phyloP scores from a whole-genome alignment of 2,888 invertebrate genomes.

The Biston stratarius region DNA sequence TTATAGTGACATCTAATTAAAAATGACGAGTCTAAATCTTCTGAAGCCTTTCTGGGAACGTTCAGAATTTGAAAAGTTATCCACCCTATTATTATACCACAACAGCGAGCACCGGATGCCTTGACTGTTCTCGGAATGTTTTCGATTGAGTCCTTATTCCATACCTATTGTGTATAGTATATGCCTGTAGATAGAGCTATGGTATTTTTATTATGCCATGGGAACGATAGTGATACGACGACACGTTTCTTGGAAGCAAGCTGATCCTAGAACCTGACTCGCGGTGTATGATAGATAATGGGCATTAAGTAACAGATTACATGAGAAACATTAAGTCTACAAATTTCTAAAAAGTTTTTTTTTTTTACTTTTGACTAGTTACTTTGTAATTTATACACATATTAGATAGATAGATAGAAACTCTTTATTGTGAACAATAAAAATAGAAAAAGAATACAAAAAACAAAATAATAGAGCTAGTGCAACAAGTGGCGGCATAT shows the following conservation, averaged over 20 bases:
- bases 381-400: too few relatives aligned
- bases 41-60: background rate
- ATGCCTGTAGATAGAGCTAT: conserved; percentile 3
- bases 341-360: conserved; percentile 1
- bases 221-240: conserved; percentile 2
- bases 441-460: too few relatives aligned
- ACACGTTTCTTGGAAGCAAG: conserved; percentile 1
- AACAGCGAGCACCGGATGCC: conserved; percentile 3
- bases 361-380: too few relatives aligned
- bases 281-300: background rate
- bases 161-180: background rate
- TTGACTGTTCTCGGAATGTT: conserved; percentile 4
- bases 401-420: too few relatives aligned
- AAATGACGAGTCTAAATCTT: background rate
- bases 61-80: background rate
- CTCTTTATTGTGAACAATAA: too few relatives aligned
- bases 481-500: too few relatives aligned
- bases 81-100: background rate
- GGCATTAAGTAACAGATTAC: too few relatives aligned
- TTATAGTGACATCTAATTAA: too few relatives aligned
- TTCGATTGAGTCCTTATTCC: background rate
- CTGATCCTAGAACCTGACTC: background rate
- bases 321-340: background rate
- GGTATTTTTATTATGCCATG: background rate
- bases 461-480: too few relatives aligned